Base-by-base conservation (phyloP, 2,797 vertebrate genomes). In the Enteromius thamalakanensis region DNA sequence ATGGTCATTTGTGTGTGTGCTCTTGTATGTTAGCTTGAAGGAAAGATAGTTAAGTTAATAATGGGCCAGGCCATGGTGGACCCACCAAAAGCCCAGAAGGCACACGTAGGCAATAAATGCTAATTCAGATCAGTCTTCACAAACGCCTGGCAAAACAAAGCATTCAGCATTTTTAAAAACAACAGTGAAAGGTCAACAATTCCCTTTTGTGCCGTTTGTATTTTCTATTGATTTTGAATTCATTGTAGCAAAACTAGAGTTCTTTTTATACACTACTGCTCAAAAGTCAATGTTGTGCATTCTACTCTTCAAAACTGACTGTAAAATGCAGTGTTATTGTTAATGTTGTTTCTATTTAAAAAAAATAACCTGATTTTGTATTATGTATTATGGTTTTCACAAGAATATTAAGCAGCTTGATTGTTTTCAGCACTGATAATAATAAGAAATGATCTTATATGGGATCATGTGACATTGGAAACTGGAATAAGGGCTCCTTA, bases 31-130 rank as follows among this genome's bases (percentile, higher is more conserved):
- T 49, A 12, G 26, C 15, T 74, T 34, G 29, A 65, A 74, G 42
- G 42, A 42, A 69, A 45, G 40, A 70, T 55, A 70, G 6, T 70
- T 58, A 76, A 76, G 70, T 34, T 70, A 68, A 83, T 77, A 10
- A 51, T 70, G 65, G 49, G 51, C 82, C 75, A 74, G 58, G 10
- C 14, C 49, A 74, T 65, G 42, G 55, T 65, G 80, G 70, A 53
- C 47, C 58, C 45, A 65, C 47, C 45, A 75, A 74, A 65, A 65
- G 80, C n/a, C 42, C 80, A 75, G 15, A 14, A 64, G 62, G 75
- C 74, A 77, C 47, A 58, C n/a, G 6, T 58, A 64, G 58, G 55
- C 69, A 51, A 51, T 74, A 81, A 74, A 81, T 26, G 69, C 55
- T 64, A 81, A 81, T 81, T 34, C 49, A 68, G 62, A 34, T 26